phyloP scores from a whole-genome alignment of 2,888 invertebrate species.

The Trachelus troglodyta region DNA sequence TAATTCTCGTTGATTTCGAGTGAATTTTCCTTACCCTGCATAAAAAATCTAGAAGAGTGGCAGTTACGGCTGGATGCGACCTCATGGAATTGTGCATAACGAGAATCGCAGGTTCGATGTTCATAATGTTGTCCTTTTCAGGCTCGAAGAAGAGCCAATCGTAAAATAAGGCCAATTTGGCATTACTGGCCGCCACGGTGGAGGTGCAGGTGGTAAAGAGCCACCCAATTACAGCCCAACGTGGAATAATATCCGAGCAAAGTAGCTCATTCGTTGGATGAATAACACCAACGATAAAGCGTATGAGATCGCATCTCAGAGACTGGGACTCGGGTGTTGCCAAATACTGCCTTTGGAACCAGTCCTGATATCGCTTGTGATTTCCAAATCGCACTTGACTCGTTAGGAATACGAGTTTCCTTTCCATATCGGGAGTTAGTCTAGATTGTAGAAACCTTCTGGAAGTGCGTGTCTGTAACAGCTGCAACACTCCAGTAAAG shows the following conservation, averaged over 20 bases:
- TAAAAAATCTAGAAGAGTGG: constrained; percentile 89
- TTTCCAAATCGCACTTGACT: constrained; percentile 88
- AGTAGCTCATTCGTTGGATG: constrained; percentile 93
- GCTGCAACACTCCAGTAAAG: constrained; percentile 83
- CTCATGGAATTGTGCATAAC: constrained; percentile 95
- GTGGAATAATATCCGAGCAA: constrained; percentile 93
- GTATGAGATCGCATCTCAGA: constrained; percentile 90
- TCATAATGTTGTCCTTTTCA: constrained; percentile 94
- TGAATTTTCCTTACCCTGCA: constrained; percentile 73
- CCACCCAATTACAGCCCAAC: constrained; percentile 97
- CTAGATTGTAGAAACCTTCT: constrained; percentile 85
- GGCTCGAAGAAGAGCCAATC: constrained; percentile 95
- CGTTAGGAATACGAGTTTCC: constrained; percentile 88
- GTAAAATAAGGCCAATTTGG: constrained; percentile 91
- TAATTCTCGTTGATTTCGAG: not conserved
- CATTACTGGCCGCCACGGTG: constrained; percentile 88
- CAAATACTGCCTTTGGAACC: constrained; percentile 93
- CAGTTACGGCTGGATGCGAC: constrained; percentile 91
- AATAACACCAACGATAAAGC: constrained; percentile 93
- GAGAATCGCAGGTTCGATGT: constrained; percentile 93
- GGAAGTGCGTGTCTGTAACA: constrained; percentile 87
- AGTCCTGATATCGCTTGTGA: constrained; percentile 93
- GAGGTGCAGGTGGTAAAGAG: constrained; percentile 91
- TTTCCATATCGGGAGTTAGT: constrained; percentile 93
- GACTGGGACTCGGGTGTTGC: constrained; percentile 93